Percentiles rank a stretch among this genome's conserved stretches.
phyloP scores from a whole-genome alignment of 2,797 vertebrate species.

The Telmatherina bonti region DNA sequence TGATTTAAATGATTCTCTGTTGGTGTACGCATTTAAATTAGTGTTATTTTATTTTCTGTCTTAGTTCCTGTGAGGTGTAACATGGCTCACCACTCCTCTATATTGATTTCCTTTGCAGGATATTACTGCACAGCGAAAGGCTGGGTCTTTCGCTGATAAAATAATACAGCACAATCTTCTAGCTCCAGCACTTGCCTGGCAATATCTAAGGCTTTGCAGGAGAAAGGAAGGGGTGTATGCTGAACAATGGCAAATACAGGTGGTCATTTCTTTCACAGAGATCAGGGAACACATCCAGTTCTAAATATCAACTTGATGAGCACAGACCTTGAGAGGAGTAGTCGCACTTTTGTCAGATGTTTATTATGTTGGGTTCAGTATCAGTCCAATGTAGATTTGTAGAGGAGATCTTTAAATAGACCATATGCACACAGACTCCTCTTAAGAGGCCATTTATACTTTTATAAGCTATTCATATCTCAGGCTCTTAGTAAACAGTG shows the following conservation, averaged over 20 bases:
- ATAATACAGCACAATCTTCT: slow-evolving; percentile 53
- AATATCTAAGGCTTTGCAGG: slow-evolving; percentile 59
- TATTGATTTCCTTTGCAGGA: slow-evolving; percentile 75
- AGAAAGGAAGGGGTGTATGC: slow-evolving; percentile 22
- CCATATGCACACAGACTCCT: slow-evolving; percentile 52
- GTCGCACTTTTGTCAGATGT: slow-evolving; percentile 45
- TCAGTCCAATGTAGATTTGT: slow-evolving; percentile 62
- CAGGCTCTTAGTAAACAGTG: slow-evolving; percentile 76
- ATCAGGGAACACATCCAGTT: slow-evolving; percentile 35
- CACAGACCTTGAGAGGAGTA: slow-evolving; percentile 23
- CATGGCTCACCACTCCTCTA: slow-evolving; percentile 28
- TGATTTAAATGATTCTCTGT: slow-evolving; percentile 6
- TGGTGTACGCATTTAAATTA: slow-evolving; percentile 32
- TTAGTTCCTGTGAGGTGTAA: slow-evolving; percentile 23
- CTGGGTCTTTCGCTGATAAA: slow-evolving; percentile 56
- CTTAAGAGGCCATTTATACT: slow-evolving; percentile 74
- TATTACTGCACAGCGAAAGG: slow-evolving; percentile 57
- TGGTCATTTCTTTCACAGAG: slow-evolving; percentile 42
- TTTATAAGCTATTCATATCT: slow-evolving; percentile 76
- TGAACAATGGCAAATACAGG: slow-evolving; percentile 50
- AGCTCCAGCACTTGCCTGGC: slow-evolving; percentile 24
- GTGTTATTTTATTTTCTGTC: slow-evolving; percentile 35
- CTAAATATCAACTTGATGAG: slow-evolving; percentile 27
- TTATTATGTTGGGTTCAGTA: slow-evolving; percentile 49
- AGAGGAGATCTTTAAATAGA: slow-evolving; percentile 71